Percentiles rank a stretch among this genome's conserved stretches.
These are phyloP conservation scores for Siphamia tubifer DNA, from an alignment of 2,113 vertebrate genomes.

Conservation along the genomic window DNA sequence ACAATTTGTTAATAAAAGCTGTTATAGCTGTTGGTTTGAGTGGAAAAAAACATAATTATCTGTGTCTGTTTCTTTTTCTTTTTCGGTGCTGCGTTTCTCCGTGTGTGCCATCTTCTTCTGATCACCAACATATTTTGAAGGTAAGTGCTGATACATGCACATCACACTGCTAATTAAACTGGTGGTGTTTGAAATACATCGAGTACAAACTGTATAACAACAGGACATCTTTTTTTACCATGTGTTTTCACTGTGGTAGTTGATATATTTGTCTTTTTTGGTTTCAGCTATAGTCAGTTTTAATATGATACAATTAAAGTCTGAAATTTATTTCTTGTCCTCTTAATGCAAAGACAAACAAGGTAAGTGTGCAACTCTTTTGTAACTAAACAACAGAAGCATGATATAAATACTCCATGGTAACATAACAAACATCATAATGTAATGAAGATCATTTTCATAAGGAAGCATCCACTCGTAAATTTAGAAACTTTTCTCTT, in stretches of 20 bases:
- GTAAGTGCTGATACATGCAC: constrained; percentile 37
- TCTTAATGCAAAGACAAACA: background rate
- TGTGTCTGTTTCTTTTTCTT: constrained; percentile 7
- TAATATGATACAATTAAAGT: background rate
- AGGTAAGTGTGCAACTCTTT: constrained; percentile 39
- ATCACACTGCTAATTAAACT: background rate
- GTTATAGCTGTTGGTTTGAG: background rate
- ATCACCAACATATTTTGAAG: constrained; percentile 28
- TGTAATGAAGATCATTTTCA: background rate
- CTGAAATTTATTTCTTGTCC: constrained; percentile 6
- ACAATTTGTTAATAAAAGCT: background rate
- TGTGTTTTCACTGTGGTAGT: background rate
- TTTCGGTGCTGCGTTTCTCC: constrained; percentile 16
- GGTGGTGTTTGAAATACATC: background rate
- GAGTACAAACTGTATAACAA: background rate
- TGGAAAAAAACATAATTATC: constrained; percentile 1
- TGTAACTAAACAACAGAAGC: background rate
- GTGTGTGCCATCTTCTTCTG: background rate
- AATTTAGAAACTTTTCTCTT: no score
- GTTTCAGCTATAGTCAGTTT: background rate
- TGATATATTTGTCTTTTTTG: background rate
- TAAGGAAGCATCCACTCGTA: background rate
- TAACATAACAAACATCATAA: background rate
- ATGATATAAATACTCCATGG: background rate
- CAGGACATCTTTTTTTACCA: background rate